These are phyloP conservation scores for Hydrocynus forskahlii DNA, from an alignment of 2,797 vertebrate genomes.

Conservation along the genomic window DNA sequence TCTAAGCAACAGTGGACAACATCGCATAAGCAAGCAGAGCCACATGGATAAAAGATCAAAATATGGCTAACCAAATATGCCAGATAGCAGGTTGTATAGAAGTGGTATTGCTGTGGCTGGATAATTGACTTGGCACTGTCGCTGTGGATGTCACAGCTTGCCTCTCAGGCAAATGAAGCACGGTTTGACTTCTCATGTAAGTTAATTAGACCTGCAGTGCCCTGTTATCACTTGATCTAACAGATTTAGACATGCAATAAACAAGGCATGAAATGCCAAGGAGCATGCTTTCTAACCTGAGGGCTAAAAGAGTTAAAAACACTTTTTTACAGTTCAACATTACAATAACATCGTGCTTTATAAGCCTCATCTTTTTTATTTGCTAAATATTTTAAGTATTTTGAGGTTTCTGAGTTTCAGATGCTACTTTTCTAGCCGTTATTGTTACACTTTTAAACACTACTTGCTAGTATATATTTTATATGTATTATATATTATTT, in stretches of 20 bases:
- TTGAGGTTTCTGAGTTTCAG: background rate
- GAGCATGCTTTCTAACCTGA: constrained; percentile 16
- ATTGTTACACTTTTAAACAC: no score
- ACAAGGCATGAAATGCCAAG: constrained; percentile 36
- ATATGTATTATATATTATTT: no score
- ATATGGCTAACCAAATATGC: constrained; percentile 29
- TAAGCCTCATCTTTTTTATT: background rate
- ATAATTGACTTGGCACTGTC: constrained; percentile 76
- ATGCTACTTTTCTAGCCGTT: background rate
- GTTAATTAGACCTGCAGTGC: constrained; percentile 66
- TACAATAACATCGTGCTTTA: background rate
- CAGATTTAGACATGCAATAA: constrained; percentile 63
- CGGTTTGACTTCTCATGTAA: constrained; percentile 72
- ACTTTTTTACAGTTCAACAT: background rate
- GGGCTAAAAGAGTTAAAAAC: constrained; percentile 12
- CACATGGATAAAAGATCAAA: constrained; percentile 38
- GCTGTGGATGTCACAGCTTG: constrained; percentile 72
- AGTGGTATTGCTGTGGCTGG: constrained; percentile 41
- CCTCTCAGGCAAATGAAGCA: constrained; percentile 71
- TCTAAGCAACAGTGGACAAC: constrained; percentile 48
- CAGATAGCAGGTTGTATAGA: constrained; percentile 26
- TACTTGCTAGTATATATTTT: no score
- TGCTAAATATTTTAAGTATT: background rate
- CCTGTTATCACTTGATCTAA: constrained; percentile 66
- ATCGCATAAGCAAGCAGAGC: constrained; percentile 27